phyloP scores from a whole-genome alignment of 30 jellyfish, hydroid and myxozoan genomes.

The Hydractinia echinata region DNA sequence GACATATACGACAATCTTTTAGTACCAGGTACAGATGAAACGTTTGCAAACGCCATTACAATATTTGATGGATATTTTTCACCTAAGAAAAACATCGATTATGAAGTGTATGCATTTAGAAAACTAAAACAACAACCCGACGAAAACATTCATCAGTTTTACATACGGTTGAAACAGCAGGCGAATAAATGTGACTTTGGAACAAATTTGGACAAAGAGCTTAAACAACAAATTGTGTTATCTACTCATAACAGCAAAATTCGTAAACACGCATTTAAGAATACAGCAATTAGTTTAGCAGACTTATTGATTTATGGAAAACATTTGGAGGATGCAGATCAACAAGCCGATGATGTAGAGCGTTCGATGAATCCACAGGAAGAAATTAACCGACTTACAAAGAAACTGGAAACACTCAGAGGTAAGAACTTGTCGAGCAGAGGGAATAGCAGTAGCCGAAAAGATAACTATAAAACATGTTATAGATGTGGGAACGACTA shows the following conservation, averaged over 20 bases:
- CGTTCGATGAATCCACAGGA: not conserved
- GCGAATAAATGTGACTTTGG: conserved; percentile 25
- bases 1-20: too few relatives aligned
- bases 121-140: not conserved
- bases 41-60: not conserved
- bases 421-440: conserved; percentile 14
- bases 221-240: conserved; percentile 17
- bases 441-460: conserved; percentile 2
- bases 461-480: not conserved
- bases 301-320: conserved; percentile 1
- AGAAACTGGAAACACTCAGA: conserved; percentile 5
- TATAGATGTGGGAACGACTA: conserved; percentile 10
- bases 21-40: not conserved
- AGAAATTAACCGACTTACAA: not conserved
- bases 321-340: conserved; percentile 7
- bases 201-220: conserved; percentile 8
- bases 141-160: conserved; percentile 9
- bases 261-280: too few relatives aligned
- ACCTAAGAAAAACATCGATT: not conserved
- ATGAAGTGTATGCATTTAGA: conserved; percentile 6
- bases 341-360: conserved; percentile 4
- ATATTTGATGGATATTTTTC: not conserved
- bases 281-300: conserved; percentile 12
- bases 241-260: not conserved
- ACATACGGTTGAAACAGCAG: conserved; percentile 14